phyloP scores from a whole-genome alignment of 2,113 vertebrate species.

The Rutilus rutilus region DNA sequence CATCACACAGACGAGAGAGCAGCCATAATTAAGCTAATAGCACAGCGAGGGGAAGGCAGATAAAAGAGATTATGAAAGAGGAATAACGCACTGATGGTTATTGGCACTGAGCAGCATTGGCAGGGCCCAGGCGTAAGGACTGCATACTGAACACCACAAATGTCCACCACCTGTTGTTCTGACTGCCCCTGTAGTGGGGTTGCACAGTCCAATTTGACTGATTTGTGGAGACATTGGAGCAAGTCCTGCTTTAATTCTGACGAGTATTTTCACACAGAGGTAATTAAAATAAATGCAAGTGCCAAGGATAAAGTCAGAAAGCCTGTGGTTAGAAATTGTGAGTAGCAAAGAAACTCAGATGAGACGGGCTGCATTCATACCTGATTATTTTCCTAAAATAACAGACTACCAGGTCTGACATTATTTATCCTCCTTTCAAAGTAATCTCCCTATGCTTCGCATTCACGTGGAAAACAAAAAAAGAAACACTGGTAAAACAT shows the following conservation, averaged over 20 bases:
- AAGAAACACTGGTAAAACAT: constrained; percentile 52
- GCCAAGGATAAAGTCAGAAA: not conserved
- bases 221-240: constrained; percentile 6
- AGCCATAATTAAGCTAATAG: constrained; percentile 75
- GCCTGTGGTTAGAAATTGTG: constrained; percentile 16
- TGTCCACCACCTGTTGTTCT: constrained; percentile 62
- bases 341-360: constrained; percentile 9
- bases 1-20: constrained; percentile 69
- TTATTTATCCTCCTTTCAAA: constrained; percentile 48
- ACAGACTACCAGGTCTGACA: constrained; percentile 32
- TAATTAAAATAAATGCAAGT: constrained; percentile 21
- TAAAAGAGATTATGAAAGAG: constrained; percentile 78
- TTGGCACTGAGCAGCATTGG: constrained; percentile 72
- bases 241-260: constrained; percentile 18
- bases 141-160: constrained; percentile 63
- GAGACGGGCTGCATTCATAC: constrained; percentile 19
- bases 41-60: constrained; percentile 67
- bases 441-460: constrained; percentile 1
- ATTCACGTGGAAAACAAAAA: constrained; percentile 46
- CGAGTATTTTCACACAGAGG: constrained; percentile 20
- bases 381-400: constrained; percentile 46
- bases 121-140: constrained; percentile 66
- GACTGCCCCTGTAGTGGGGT: constrained; percentile 2
- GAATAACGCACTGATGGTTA: constrained; percentile 74
- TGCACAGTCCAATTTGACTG: constrained; percentile 35